phyloP scores from a whole-genome alignment of 2,797 vertebrate genomes.

The Tragopan temminckii region DNA sequence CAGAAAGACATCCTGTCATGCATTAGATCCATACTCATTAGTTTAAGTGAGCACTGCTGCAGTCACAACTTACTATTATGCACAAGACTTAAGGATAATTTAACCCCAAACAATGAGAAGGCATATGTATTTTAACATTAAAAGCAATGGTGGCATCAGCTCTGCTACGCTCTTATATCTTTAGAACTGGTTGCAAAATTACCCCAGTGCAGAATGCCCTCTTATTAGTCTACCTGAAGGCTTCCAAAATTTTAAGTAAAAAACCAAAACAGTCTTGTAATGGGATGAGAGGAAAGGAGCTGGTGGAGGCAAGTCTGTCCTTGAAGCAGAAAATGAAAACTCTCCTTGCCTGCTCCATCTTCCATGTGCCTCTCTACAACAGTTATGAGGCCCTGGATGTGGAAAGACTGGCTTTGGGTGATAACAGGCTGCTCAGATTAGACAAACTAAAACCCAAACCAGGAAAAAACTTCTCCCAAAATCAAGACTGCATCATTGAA shows the following conservation, averaged over 20 bases:
- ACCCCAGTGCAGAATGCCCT: neutral
- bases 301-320: too few relatives aligned
- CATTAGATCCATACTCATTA: conserved; percentile 5
- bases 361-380: too few relatives aligned
- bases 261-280: neutral
- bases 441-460: too few relatives aligned
- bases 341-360: too few relatives aligned
- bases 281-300: too few relatives aligned
- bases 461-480: too few relatives aligned
- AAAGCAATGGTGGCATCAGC: neutral
- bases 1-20: conserved; percentile 39
- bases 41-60: conserved; percentile 13
- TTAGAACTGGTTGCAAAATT: neutral
- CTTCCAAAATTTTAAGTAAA: neutral
- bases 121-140: neutral
- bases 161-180: neutral
- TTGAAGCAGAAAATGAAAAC: too few relatives aligned
- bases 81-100: conserved; percentile 14
- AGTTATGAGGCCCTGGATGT: too few relatives aligned
- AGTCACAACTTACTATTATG: conserved; percentile 10
- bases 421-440: too few relatives aligned
- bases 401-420: too few relatives aligned
- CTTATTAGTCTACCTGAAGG: neutral
- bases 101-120: conserved; percentile 16
- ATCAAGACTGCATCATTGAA: too few relatives aligned